These are phyloP conservation scores for Seira ritae DNA, from an alignment of 2,888 invertebrate species.

Conservation along the genomic window DNA sequence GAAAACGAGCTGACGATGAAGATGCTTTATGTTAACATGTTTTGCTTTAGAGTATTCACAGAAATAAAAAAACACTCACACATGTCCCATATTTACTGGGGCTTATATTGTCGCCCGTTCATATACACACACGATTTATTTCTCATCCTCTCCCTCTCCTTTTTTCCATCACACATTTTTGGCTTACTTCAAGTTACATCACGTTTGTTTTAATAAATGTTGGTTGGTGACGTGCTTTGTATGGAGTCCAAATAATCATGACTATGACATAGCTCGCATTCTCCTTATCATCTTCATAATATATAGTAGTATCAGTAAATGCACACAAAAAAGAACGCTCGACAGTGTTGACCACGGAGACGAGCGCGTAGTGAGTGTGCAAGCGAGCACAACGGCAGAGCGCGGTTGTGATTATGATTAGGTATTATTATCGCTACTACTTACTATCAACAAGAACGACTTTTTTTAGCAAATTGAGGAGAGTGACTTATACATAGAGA, in stretches of 20 bases:
- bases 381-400: neutral
- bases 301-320: neutral
- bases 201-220: conserved; percentile 9
- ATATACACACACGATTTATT: neutral
- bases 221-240: neutral
- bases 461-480: neutral
- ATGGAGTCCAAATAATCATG: neutral
- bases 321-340: neutral
- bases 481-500: neutral
- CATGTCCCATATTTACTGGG: neutral
- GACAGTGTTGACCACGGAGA: too few species aligned
- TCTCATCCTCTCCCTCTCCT: neutral
- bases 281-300: neutral
- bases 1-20: too few species aligned
- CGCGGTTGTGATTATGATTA: neutral
- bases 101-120: neutral
- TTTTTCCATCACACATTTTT: neutral
- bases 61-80: neutral
- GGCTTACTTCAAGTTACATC: conserved; percentile 16
- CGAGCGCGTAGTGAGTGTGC: too few species aligned
- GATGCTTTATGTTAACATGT: neutral
- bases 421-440: conserved; percentile 17
- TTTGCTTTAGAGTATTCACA: neutral
- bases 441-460: neutral
- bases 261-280: neutral